Base-by-base conservation (phyloP, 2,113 vertebrate species). In the Platichthys stellatus region DNA sequence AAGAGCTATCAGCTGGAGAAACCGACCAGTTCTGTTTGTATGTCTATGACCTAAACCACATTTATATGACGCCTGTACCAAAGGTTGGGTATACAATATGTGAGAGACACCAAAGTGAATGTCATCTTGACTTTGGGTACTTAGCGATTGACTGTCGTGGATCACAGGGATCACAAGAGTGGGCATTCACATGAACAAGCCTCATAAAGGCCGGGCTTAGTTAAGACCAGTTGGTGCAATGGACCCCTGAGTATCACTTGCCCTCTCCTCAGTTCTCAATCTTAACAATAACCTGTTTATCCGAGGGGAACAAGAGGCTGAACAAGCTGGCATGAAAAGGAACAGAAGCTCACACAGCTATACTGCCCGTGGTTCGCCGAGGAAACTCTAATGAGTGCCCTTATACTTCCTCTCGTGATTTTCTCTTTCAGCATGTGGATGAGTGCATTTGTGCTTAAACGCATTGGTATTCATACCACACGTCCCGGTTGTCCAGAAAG, bases 391-490 rank as follows among this genome's bases (percentile, higher is more conserved):
- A 72, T 75, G 65, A 76, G 76, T 62, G 47, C 64, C 61, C 61
- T 71, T 73, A 26, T 23, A 69, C 35, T 66, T 83, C 63, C 59
- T 47, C 65, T 74, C 60, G 63, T 82, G 40, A 83, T 83, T 88
- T 73, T 72, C 71, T 72, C 69, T 61, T 47, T 83, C 61, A 87
- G 69, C 64, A 66, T 71, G 80, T 77, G 63, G 54, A 72, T 43
- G 47, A 70, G 66, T 40, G 23, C 58, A 62, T 82, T 84, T 69
- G 53, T 82, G 49, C 58, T 68, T 14, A 10, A 28, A 47, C 28
- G 67, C 72, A 73, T 86, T 86, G 64, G 74, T 88, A 88, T 92
- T 89, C 84, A 72, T 38, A 64, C 64, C 86, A 78, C 79, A 80
- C 67, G 54, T 77, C 51, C 28, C 58, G 45, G 54, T 31, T 73